Evolutionary conservation across 2,113 vertebrate species (phyloP).

Genomic region (Nibea albiflora): DNA sequence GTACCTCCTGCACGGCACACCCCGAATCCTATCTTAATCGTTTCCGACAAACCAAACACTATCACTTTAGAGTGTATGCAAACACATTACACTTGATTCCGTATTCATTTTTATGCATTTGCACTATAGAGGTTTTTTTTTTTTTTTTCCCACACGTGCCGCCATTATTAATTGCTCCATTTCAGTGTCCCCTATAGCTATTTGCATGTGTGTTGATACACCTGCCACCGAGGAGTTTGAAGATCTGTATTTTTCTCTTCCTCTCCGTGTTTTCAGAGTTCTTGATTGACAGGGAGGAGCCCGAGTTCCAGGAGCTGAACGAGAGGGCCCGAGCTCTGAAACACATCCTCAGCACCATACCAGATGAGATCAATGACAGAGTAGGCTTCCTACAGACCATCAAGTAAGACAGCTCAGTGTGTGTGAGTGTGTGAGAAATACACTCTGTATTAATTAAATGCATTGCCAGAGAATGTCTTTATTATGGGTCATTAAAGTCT

Average conservation of each 20-base stretch:
- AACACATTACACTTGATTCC: conserved; percentile 4
- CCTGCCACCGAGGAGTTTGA: conserved; percentile 7
- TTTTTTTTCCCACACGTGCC: conserved; percentile 13
- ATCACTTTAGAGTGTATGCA: conserved; percentile 2
- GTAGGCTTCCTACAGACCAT: conserved; percentile 94
- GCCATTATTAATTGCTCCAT: conserved; percentile 32
- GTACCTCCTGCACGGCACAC: conserved; percentile 61
- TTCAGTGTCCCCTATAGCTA: conserved; percentile 9
- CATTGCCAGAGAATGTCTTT: conserved; percentile 1
- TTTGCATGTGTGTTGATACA: conserved; percentile 16
- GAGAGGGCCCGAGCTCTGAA: conserved; percentile 94
- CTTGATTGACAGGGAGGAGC: conserved; percentile 93
- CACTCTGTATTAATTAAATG: not conserved
- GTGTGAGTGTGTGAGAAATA: not conserved
- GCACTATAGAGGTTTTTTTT: conserved; percentile 6
- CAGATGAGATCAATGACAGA: conserved; percentile 96
- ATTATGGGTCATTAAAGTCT: not conserved
- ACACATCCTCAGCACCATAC: conserved; percentile 96
- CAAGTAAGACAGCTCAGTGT: conserved; percentile 86
- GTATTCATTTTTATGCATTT: conserved; percentile 20
- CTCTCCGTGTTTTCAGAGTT: conserved; percentile 86
- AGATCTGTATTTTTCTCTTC: conserved; percentile 40
- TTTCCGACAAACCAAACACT: conserved; percentile 32
- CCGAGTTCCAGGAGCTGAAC: conserved; percentile 96
- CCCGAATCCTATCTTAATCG: conserved; percentile 56